Evolutionary conservation across 2,113 vertebrate species (phyloP).

Genomic region (Xiphorhynchus elegans): DNA sequence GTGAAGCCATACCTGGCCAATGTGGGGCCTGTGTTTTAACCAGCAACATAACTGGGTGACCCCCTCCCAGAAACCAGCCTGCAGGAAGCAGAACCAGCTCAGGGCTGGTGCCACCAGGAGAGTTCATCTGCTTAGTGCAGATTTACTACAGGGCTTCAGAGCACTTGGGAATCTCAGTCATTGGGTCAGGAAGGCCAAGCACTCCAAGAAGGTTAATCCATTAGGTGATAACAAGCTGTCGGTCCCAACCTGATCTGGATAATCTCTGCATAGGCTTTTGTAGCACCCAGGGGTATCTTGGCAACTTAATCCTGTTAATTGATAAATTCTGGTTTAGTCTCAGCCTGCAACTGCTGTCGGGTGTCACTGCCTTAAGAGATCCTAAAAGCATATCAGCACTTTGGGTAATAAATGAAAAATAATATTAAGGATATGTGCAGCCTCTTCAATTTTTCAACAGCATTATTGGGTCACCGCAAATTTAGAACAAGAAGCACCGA

Average conservation of each 20-base stretch:
- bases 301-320: conserved; percentile 53
- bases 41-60: background rate
- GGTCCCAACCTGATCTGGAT: background rate
- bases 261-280: background rate
- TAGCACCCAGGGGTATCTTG: background rate
- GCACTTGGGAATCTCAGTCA: conserved; percentile 27
- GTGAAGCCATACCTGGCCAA: background rate
- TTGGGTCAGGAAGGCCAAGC: conserved; percentile 41
- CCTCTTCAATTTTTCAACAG: background rate
- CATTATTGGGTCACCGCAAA: fast-evolving
- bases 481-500: background rate
- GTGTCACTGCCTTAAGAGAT: background rate
- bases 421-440: background rate
- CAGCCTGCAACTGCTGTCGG: background rate
- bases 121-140: background rate
- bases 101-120: background rate
- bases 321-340: background rate
- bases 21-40: background rate
- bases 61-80: background rate
- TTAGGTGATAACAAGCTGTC: conserved; percentile 11
- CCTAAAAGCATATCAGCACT: background rate
- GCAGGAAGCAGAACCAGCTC: background rate
- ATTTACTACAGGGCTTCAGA: background rate
- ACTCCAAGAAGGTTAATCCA: conserved; percentile 30
- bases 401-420: background rate